phyloP scores from a whole-genome alignment of 2,113 vertebrate genomes.

The Uria lomvia region DNA sequence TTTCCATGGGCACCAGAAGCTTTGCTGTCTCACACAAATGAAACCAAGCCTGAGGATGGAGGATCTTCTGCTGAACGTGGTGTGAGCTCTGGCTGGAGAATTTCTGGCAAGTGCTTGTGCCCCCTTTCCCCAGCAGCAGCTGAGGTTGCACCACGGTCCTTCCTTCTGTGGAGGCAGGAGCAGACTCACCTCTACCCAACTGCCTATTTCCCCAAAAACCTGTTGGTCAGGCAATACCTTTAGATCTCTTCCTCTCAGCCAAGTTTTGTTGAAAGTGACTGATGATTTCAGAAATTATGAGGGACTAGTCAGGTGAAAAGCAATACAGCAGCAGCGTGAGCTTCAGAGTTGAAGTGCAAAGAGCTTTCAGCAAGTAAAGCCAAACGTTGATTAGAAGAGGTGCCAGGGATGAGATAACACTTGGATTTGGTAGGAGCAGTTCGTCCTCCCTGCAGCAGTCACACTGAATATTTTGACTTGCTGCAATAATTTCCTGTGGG shows the following conservation, averaged over 20 bases:
- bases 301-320: not conserved
- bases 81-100: not conserved
- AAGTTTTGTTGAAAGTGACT: not conserved
- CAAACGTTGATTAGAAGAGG: conserved; percentile 73
- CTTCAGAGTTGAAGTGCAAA: not conserved
- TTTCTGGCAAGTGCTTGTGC: not conserved
- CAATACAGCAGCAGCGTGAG: not conserved
- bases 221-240: not conserved
- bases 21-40: not conserved
- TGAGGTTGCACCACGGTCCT: not conserved
- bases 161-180: not conserved
- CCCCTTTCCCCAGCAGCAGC: not conserved
- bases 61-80: not conserved
- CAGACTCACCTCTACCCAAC: not conserved
- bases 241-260: not conserved
- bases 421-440: conserved; percentile 71
- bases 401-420: conserved; percentile 71
- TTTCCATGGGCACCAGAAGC: not conserved
- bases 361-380: conserved; percentile 34
- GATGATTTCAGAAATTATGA: not conserved
- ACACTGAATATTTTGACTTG: conserved; percentile 59
- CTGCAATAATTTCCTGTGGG: not conserved
- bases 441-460: conserved; percentile 63
- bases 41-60: not conserved
- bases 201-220: not conserved